Base-by-base conservation (phyloP, 2,888 invertebrate species). In the Eubasilissa splendida region DNA sequence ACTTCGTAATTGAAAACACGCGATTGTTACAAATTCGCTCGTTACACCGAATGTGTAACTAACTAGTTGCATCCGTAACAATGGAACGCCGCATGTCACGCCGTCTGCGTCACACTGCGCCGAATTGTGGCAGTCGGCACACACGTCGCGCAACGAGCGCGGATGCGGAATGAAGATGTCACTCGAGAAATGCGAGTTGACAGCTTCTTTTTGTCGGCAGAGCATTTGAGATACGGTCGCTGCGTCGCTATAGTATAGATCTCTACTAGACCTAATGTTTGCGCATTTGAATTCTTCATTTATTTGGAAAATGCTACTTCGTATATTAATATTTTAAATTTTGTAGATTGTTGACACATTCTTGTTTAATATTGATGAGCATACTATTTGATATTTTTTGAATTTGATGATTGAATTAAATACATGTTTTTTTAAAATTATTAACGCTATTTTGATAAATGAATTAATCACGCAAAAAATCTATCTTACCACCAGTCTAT, bases 21-120 rank as follows among this genome's bases (percentile, higher is more conserved):
- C 68, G 50, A 68, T 68, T 68, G 68, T 68, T 50, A 50, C 68
- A 50, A 68, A 68, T 68, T 50, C 68, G 50, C 68, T 68, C 68
- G 52, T 68, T 68, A 68, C 68, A 50, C 68, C 68, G 68, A 68
- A 68, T 68, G 50, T 68, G 68, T 50, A 52, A 68, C 52, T 66
- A 66, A 66, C 66, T 66, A 66, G 68, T 68, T 52, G 68, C 68
- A 68, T 68, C 14, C 68, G 68, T 68, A 68, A 68, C 68, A 68
- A 68, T 68, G 68, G 50, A n/a, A 12, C 50, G 50, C 68, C 42
- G 31, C 63, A 31, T 58, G 58, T n/a, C n/a, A n/a, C 58, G 63
- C 63, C 63, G 68, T n/a, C 68, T 12, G 63, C 60, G 12, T 63
- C 10, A 5, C 60, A 31, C 60, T 31, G 3, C 42, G 42, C 63